Evolutionary conservation across 2,797 vertebrate species (phyloP).

Genomic region (Sciurus carolinensis): DNA sequence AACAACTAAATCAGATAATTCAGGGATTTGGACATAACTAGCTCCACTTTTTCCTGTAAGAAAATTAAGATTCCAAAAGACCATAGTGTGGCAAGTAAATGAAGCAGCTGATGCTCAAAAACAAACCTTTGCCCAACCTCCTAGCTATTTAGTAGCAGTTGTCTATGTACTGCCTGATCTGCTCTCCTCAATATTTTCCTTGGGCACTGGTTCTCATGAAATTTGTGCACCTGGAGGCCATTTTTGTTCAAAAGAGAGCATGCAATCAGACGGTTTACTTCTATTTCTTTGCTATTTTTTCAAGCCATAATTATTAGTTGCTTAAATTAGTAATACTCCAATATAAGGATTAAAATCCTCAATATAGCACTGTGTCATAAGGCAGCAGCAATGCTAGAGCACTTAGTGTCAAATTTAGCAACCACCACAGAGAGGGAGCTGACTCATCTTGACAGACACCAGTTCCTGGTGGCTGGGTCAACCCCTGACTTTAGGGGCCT

Average conservation of each 20-base stretch:
- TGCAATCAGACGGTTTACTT: neutral
- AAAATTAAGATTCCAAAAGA: conserved; percentile 10
- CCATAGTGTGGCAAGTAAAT: neutral
- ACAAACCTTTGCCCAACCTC: neutral
- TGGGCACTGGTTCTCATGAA: neutral
- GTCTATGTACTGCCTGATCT: neutral
- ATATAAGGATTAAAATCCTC: neutral
- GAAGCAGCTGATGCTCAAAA: neutral
- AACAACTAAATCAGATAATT: neutral
- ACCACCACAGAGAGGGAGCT: neutral
- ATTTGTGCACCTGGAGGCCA: neutral
- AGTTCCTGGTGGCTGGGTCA: neutral
- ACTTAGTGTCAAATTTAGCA: neutral
- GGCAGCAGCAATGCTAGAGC: neutral
- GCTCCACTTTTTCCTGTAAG: neutral
- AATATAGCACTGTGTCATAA: neutral
- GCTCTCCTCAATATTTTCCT: neutral
- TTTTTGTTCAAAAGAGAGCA: conserved; percentile 28
- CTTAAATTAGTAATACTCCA: conserved; percentile 1
- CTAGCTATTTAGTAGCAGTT: neutral
- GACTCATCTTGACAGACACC: neutral
- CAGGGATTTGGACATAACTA: neutral
- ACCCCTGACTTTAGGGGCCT: neutral
- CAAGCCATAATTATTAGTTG: neutral
- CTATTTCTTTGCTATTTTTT: neutral